Evolutionary conservation across 2,113 vertebrate species (phyloP).

Genomic region (Salvelinus sp.): DNA sequence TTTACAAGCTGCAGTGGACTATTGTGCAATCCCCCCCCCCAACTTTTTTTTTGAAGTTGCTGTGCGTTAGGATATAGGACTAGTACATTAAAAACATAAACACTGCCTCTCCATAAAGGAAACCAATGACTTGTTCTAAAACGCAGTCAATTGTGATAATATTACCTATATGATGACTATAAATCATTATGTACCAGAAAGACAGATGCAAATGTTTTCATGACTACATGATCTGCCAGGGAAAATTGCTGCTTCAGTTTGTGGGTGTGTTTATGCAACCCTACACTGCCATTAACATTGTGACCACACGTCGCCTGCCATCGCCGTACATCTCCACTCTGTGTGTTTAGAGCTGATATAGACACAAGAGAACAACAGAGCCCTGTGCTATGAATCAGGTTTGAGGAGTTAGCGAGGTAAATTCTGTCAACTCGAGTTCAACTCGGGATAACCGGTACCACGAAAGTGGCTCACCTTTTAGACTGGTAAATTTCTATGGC

Average conservation of each 20-base stretch:
- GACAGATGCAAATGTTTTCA: slow-evolving; percentile 53
- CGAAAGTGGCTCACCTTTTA: too few relatives aligned
- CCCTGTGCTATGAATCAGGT: too few relatives aligned
- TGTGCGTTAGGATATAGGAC: too few relatives aligned
- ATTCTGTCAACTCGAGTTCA: too few relatives aligned
- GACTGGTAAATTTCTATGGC: too few relatives aligned
- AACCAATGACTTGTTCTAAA: slow-evolving; percentile 11
- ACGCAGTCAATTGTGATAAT: neutral
- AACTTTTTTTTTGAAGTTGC: too few relatives aligned
- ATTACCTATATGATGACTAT: neutral
- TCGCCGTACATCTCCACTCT: slow-evolving; percentile 59
- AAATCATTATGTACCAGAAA: slow-evolving; percentile 33
- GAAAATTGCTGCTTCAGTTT: slow-evolving; percentile 76
- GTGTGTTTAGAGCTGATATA: slow-evolving; percentile 66
- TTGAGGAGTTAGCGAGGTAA: too few relatives aligned
- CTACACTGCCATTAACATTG: slow-evolving; percentile 77
- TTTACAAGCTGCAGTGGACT: slow-evolving; percentile 16
- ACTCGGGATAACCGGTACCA: too few relatives aligned
- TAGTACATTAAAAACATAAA: too few relatives aligned
- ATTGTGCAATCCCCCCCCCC: neutral
- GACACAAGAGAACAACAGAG: slow-evolving; percentile 26
- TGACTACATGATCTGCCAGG: slow-evolving; percentile 59
- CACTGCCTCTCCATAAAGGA: neutral
- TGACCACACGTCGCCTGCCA: slow-evolving; percentile 70
- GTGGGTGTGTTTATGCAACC: slow-evolving; percentile 76